Base-by-base conservation (phyloP, 2,113 vertebrate species). In the Halichoeres trimaculatus region DNA sequence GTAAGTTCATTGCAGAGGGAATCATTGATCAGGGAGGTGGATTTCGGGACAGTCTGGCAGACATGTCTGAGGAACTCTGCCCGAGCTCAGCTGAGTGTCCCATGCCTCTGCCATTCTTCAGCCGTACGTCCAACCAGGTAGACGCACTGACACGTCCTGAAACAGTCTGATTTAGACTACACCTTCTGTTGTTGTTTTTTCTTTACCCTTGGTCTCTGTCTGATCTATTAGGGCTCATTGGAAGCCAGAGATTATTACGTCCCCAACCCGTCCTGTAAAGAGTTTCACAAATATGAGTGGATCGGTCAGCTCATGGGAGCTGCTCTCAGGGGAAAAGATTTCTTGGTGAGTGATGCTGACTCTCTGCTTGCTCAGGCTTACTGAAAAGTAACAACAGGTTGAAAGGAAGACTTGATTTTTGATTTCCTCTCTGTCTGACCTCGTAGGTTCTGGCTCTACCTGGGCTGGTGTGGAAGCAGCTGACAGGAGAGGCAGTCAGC, bases 21-120 rank as follows among this genome's bases (percentile, higher is more conserved):
- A 99, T 99, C 91, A 99, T 99, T 2, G 97, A 99, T 87, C 98
- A 99, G 94, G 98, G 98, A 43, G 98, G 98, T 0, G 98, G 98
- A 26, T 99, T 99, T 88, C 94, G 97, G 47, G 98, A 99, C 88
- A 99, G 98, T 85, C 93, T 99, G 73, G 96, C 98, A 0, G 98
- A 99, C 91, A 98, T 99, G 95, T 99, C 98, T 1, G 98, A 99
- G 89, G 98, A 99, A 86, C 93, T 99, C 24, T 99, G 98, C 76
- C 98, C 98, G 75, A 97, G 97, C 89, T 99, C 97, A 0, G 95
- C 96, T 0, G 97, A 99, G 85, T 97, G 95, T 38, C 94, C 94
- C 0, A 93, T 99, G 85, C 98, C 98, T 23, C 93, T 99, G 62
- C 96, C 96, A 0, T 99, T 99, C 93, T 99, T 99, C 77, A 95